Percentiles rank a stretch among this genome's conserved stretches.
phyloP scores from a whole-genome alignment of 2,797 vertebrate species.

The Dallia pectoralis region DNA sequence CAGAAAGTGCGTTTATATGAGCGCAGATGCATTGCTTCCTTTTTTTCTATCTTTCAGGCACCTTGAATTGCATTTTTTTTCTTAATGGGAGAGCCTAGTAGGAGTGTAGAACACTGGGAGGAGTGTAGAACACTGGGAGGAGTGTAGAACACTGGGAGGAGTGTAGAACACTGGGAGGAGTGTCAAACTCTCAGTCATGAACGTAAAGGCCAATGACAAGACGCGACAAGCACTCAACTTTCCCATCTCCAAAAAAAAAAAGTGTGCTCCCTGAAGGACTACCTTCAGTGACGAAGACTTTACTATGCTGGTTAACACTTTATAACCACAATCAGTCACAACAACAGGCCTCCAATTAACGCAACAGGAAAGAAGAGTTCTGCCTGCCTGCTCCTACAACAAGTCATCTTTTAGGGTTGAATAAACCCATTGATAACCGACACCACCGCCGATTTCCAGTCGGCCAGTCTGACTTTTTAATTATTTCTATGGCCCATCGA shows the following conservation, averaged over 20 bases:
- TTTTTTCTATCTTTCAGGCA: constrained; percentile 66
- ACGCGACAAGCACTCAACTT: constrained; percentile 75
- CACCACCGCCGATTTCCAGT: constrained; percentile 47
- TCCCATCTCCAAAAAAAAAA: constrained; percentile 36
- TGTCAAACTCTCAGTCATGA: constrained; percentile 60
- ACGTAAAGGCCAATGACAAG: constrained; percentile 75
- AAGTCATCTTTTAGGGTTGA: constrained; percentile 60
- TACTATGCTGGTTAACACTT: constrained; percentile 71
- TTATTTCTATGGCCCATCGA: constrained; percentile 30
- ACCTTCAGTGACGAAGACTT: constrained; percentile 62
- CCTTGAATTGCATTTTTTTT: constrained; percentile 68
- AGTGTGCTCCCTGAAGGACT: constrained; percentile 46
- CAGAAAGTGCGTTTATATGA: constrained; percentile 68
- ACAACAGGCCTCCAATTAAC: constrained; percentile 71
- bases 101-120: constrained; percentile 67
- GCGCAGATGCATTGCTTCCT: constrained; percentile 65
- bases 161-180: constrained; percentile 70
- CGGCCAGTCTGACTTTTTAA: neutral
- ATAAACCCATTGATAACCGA: constrained; percentile 62
- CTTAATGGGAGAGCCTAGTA: constrained; percentile 75
- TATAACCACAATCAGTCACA: constrained; percentile 74
- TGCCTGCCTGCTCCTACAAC: constrained; percentile 56
- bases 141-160: constrained; percentile 66
- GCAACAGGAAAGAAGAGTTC: constrained; percentile 70
- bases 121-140: constrained; percentile 67